Conservation (phyloP, 1,140 invertebrate genomes). For the Neomicropteryx cornuta region DNA sequence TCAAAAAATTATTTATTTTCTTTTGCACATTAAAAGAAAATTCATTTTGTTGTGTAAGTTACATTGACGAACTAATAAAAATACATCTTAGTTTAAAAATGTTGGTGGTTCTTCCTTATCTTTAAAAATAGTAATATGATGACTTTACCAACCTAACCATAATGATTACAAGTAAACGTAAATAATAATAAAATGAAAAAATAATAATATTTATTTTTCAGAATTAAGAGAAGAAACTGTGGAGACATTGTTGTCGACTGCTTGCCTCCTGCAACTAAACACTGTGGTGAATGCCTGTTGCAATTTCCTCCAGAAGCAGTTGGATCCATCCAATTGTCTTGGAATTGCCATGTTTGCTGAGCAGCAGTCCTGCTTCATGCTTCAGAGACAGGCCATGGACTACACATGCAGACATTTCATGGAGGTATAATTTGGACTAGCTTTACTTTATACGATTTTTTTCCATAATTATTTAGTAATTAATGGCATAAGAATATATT, state of each 20-base stretch:
- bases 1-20: no score
- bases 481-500: no score
- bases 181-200: no score
- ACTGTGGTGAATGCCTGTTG: slow-evolving; percentile 84
- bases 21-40: background rate
- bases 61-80: background rate
- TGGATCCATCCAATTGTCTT: slow-evolving; percentile 90
- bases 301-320: slow-evolving; percentile 77
- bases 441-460: no score
- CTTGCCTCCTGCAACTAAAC: slow-evolving; percentile 77
- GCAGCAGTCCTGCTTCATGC: slow-evolving; percentile 68
- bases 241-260: slow-evolving; percentile 75
- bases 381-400: slow-evolving; percentile 67
- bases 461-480: no score
- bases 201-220: slow-evolving; percentile 32
- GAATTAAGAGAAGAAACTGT: slow-evolving; percentile 74
- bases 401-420: slow-evolving; percentile 72
- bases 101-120: no score
- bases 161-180: no score
- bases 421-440: no score
- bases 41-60: background rate
- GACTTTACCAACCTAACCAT: no score
- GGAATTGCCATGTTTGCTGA: slow-evolving; percentile 89
- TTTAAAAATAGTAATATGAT: no score
- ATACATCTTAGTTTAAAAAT: no score